A percentile compares a stretch with the other conserved stretches of the same genome.
phyloP scores from a whole-genome alignment of 2,888 invertebrate species.

The Maniola hyperantus region DNA sequence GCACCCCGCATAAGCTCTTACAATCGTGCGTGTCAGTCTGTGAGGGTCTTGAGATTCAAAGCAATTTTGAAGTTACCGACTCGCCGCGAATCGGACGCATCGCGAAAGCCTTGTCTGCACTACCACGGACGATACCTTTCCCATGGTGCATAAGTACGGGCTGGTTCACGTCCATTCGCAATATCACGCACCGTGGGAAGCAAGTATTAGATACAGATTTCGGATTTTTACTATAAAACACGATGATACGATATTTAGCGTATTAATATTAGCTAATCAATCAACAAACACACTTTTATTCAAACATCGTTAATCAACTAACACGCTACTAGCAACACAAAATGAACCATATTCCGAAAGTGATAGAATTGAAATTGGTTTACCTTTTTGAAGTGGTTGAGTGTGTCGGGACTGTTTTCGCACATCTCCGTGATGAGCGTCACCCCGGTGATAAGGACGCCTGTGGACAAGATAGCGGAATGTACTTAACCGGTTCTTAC shows the following conservation, averaged over 20 bases:
- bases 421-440: constrained; percentile 99
- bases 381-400: constrained; percentile 99
- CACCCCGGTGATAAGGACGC: constrained; percentile 98
- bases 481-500: neutral
- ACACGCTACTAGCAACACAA: constrained; percentile 9
- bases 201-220: neutral
- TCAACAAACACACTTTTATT: constrained; percentile 13
- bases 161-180: too few species aligned
- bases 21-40: too few species aligned
- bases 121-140: too few species aligned
- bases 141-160: too few species aligned
- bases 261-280: constrained; percentile 19
- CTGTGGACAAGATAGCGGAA: constrained; percentile 66
- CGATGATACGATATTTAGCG: too few species aligned
- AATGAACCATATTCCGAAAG: neutral
- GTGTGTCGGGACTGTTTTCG: constrained; percentile 97
- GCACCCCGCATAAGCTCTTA: too few species aligned
- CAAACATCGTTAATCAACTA: constrained; percentile 17
- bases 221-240: too few species aligned
- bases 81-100: too few species aligned
- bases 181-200: too few species aligned
- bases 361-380: constrained; percentile 39
- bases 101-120: too few species aligned
- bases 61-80: too few species aligned
- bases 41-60: too few species aligned